Conservation (phyloP, 2,113 vertebrate species). For the Podarcis cretensis region DNA sequence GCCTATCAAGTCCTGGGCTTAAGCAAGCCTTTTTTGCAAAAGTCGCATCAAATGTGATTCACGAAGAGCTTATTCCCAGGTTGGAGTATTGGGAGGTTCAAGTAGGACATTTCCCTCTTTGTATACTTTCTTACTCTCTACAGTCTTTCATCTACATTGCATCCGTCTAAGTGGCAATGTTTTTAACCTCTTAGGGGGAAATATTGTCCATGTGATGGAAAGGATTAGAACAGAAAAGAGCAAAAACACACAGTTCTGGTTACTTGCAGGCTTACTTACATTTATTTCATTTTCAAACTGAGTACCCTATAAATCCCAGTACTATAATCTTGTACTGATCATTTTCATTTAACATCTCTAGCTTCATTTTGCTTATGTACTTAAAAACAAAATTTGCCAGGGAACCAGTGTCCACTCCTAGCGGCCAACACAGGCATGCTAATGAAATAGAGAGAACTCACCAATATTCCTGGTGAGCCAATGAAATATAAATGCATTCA, state of each 20-base stretch:
- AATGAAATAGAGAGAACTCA: background rate
- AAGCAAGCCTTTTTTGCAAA: constrained; percentile 53
- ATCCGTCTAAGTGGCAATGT: constrained; percentile 26
- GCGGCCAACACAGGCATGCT: background rate
- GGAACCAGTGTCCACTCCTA: background rate
- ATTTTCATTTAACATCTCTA: constrained; percentile 51
- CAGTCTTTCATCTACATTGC: background rate
- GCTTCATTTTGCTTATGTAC: constrained; percentile 29
- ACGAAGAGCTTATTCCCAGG: constrained; percentile 58
- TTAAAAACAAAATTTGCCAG: constrained; percentile 4
- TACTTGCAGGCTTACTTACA: constrained; percentile 46
- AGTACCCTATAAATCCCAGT: constrained; percentile 45
- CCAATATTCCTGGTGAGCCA: background rate
- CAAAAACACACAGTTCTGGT: constrained; percentile 43
- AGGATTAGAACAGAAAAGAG: constrained; percentile 53
- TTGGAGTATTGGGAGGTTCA: constrained; percentile 39
- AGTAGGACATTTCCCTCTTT: constrained; percentile 33
- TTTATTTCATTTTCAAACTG: constrained; percentile 46
- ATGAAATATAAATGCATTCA: background rate
- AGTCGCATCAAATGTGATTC: constrained; percentile 52
- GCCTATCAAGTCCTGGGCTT: constrained; percentile 48
- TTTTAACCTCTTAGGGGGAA: constrained; percentile 34
- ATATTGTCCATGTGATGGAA: constrained; percentile 38
- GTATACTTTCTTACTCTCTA: background rate
- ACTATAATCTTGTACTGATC: constrained; percentile 36